Evolutionary conservation across 2,113 vertebrate species (phyloP), one percentile per base, ranked within the genome.

Genomic region (Lagenorhynchus albirostris): DNA sequence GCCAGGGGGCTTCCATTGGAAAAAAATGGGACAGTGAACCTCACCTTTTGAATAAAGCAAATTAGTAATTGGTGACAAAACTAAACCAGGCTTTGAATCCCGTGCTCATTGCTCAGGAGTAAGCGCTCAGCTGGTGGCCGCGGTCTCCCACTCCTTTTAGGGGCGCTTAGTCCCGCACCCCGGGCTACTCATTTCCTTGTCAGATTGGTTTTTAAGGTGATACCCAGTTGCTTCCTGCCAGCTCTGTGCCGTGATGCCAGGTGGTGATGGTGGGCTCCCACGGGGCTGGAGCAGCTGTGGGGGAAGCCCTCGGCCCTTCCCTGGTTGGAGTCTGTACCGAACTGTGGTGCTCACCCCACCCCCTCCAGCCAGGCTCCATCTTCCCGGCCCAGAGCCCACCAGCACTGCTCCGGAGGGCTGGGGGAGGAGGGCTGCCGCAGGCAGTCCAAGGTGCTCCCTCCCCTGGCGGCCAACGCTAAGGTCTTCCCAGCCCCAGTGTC

Each of bases 371-470:
- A 88, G 93, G 76, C 89, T 97, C 89, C 92, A 58, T 71, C 88
- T 36, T 84, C 92, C 90, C 38, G 76, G 79, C 58, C 91, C 8
- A 73, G 96, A 91, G 93, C 55, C 95, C 63, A 95, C 97, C 96
- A 97, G 94, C 87, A 84, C 92, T 41, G 17, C 96, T 89, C 88
- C 11, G 94, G 97, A 96, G 95, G 97, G 95, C 95, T 79, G 89
- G 96, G 96, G 96, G 96, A 97, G 97, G 96, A 77, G 89, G 98
- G 96, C 98, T 98, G 98, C 80, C 58, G 5, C 38, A 9, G 74
- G 96, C 96, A 97, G 98, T 91, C 97, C 96, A 95, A 96, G 98
- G 98, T 98, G 98, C 97, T 98, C 97, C 97, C 98, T 98, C 97
- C 97, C 97, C 96, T 36, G 0, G 41, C 10, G 93, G 96, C 91